phyloP scores from a whole-genome alignment of 2,797 vertebrate species.

The Valencia hispanica region DNA sequence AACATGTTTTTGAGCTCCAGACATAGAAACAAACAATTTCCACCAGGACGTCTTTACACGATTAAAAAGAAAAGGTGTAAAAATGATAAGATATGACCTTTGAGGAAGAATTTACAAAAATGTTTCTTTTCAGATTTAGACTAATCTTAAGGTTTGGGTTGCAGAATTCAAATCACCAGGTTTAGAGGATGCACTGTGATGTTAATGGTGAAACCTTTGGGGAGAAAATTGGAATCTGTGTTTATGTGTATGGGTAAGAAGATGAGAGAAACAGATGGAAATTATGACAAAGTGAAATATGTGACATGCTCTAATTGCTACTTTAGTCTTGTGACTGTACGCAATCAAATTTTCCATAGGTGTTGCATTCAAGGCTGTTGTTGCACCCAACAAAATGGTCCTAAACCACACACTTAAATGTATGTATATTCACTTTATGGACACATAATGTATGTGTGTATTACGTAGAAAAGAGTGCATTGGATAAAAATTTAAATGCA shows the following conservation, averaged over 20 bases:
- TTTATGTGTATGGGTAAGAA: neutral
- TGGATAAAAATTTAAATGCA: slow-evolving; percentile 46
- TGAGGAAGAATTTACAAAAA: neutral
- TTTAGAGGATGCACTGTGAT: neutral
- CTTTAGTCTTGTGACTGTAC: slow-evolving; percentile 56
- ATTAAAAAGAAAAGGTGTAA: neutral
- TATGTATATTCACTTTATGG: neutral
- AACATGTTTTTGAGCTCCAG: neutral
- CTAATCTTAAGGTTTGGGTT: neutral
- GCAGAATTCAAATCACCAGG: neutral
- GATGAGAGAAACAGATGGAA: slow-evolving; percentile 57
- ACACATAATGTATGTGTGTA: neutral
- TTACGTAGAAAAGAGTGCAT: slow-evolving; percentile 56
- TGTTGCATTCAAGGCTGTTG: slow-evolving; percentile 50
- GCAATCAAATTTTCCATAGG: slow-evolving; percentile 61
- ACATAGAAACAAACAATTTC: neutral
- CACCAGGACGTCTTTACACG: neutral
- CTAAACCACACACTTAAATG: slow-evolving; percentile 9
- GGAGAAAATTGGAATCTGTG: neutral
- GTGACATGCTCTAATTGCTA: slow-evolving; percentile 68
- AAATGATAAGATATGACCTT: neutral
- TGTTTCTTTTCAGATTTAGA: neutral
- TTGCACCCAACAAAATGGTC: slow-evolving; percentile 16
- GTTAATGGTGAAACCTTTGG: neutral
- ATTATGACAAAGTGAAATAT: slow-evolving; percentile 72